Conservation (phyloP, 2,113 vertebrate genomes). For the Cyprinodon variegatus region DNA sequence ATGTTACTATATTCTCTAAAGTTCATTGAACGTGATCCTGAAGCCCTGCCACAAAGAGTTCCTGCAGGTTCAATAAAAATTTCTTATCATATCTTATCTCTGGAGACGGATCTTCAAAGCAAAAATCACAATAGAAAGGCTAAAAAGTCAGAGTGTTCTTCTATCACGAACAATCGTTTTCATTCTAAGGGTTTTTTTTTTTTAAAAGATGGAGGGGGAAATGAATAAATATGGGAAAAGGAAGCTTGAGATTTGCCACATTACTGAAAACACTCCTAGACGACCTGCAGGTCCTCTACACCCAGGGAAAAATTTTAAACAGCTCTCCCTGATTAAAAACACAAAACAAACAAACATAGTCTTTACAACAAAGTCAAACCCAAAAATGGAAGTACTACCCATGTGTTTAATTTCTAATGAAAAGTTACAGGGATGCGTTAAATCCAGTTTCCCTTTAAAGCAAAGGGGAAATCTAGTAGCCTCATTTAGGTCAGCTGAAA, state of each 20-base stretch:
- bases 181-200: not conserved
- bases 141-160: not conserved
- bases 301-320: not conserved
- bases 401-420: too few species aligned
- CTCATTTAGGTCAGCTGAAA: not conserved
- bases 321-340: not conserved
- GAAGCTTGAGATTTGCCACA: too few species aligned
- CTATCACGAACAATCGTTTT: not conserved
- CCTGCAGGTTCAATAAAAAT: too few species aligned
- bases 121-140: not conserved
- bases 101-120: not conserved
- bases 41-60: too few species aligned
- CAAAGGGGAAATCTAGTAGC: not conserved
- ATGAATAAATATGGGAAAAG: not conserved
- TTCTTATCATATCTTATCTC: too few species aligned
- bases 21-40: too few species aligned
- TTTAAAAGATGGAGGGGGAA: not conserved
- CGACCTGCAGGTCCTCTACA: not conserved
- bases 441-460: slow-evolving; percentile 18
- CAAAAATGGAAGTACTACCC: too few species aligned
- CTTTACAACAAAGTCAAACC: not conserved
- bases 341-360: not conserved
- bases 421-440: too few species aligned
- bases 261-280: not conserved
- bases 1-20: too few species aligned